A percentile compares a stretch with the other conserved stretches of the same genome.
phyloP scores from a whole-genome alignment of 1,140 invertebrate species.

The Tribolium madens region DNA sequence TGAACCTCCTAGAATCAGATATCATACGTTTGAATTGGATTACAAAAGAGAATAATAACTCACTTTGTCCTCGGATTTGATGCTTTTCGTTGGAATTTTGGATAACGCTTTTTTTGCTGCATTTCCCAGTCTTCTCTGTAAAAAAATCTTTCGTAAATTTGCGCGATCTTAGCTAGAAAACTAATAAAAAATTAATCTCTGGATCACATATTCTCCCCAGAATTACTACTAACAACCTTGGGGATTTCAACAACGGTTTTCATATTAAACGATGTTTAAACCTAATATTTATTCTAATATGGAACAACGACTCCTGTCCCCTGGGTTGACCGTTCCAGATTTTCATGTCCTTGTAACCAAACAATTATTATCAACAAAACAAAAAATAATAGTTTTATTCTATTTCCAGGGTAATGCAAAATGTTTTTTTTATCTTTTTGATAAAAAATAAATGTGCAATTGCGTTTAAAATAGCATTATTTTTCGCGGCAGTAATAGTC shows the following conservation, averaged over 20 bases:
- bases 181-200: not conserved
- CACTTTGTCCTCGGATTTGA: conserved; percentile 87
- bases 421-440: too few species aligned
- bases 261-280: too few species aligned
- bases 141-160: conserved; percentile 45
- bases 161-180: too few species aligned
- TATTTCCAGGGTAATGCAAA: too few species aligned
- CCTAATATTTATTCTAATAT: not conserved
- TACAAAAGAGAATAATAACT: conserved; percentile 55
- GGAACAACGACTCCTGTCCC: not conserved
- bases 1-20: conserved; percentile 74
- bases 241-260: too few species aligned
- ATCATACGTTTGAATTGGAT: not conserved
- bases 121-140: conserved; percentile 85
- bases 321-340: not conserved
- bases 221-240: too few species aligned
- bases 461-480: too few species aligned
- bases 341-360: not conserved
- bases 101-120: conserved; percentile 92
- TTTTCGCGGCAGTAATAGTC: too few species aligned
- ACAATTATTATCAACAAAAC: too few species aligned
- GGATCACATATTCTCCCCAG: not conserved
- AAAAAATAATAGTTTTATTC: too few species aligned
- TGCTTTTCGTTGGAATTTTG: conserved; percentile 88
- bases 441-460: too few species aligned